Conservation (phyloP, 2,113 vertebrate genomes). For the Gyps fulvus region DNA sequence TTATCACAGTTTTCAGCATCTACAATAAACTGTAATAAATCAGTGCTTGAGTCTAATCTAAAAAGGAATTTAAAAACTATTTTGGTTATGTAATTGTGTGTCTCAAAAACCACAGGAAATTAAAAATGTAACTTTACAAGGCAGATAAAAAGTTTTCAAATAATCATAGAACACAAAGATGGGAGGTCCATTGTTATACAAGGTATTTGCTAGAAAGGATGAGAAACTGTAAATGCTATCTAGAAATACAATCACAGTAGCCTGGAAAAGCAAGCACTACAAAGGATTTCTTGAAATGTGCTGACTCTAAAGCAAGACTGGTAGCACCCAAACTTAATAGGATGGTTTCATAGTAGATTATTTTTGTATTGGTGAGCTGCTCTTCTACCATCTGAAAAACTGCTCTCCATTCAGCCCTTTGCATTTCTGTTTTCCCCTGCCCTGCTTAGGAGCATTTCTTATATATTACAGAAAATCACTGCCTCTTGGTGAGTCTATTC, state of each 20-base stretch:
- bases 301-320: not conserved
- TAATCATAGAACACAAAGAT: not conserved
- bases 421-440: not conserved
- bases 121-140: conserved; percentile 7
- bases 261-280: not conserved
- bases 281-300: not conserved
- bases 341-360: not conserved
- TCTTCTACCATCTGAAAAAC: not conserved
- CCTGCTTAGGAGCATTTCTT: not conserved
- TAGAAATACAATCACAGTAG: conserved; percentile 18
- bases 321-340: not conserved
- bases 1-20: not conserved
- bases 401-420: not conserved
- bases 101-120: conserved; percentile 5
- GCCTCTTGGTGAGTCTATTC: not conserved
- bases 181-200: not conserved
- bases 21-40: not conserved
- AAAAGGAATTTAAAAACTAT: not conserved
- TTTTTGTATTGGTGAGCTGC: not conserved
- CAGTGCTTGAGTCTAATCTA: not conserved
- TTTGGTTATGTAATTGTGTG: not conserved
- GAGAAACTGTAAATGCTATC: not conserved
- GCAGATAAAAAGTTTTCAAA: not conserved
- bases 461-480: not conserved
- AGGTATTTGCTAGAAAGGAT: not conserved